These are phyloP conservation scores for Trachemys scripta DNA, from an alignment of 2,113 vertebrate genomes.

Conservation along the genomic window DNA sequence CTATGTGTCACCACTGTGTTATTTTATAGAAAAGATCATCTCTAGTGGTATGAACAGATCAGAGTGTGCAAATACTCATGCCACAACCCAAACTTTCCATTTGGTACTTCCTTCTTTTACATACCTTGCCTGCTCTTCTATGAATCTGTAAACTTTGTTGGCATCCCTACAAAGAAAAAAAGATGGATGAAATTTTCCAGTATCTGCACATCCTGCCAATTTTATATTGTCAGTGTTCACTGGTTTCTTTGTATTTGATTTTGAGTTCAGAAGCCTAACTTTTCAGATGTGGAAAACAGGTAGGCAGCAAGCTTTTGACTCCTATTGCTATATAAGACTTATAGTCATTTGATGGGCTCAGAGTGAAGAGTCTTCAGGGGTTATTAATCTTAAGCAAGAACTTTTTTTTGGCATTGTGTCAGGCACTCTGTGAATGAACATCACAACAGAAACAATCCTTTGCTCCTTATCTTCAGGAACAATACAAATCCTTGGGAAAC, in stretches of 20 bases:
- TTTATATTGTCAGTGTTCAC: neutral
- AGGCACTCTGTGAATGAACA: neutral
- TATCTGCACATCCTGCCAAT: neutral
- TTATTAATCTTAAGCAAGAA: neutral
- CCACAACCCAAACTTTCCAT: neutral
- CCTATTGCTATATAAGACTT: neutral
- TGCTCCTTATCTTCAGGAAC: neutral
- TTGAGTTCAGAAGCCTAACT: neutral
- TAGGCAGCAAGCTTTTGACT: neutral
- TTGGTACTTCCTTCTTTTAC: neutral
- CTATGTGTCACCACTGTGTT: neutral
- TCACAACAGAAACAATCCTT: neutral
- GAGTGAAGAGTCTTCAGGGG: neutral
- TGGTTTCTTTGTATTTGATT: neutral
- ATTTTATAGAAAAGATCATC: neutral
- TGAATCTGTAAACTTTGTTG: neutral
- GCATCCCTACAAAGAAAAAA: neutral
- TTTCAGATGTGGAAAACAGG: neutral
- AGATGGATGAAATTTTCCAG: accelerated
- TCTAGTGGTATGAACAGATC: neutral
- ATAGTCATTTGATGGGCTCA: neutral
- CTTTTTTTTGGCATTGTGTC: neutral
- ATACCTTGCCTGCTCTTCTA: neutral
- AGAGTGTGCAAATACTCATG: neutral
- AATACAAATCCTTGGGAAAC: neutral